A percentile compares a stretch with the other conserved stretches of the same genome.
Evolutionary conservation across 2,888 invertebrate species (phyloP).

Genomic region (Linyphia triangularis): DNA sequence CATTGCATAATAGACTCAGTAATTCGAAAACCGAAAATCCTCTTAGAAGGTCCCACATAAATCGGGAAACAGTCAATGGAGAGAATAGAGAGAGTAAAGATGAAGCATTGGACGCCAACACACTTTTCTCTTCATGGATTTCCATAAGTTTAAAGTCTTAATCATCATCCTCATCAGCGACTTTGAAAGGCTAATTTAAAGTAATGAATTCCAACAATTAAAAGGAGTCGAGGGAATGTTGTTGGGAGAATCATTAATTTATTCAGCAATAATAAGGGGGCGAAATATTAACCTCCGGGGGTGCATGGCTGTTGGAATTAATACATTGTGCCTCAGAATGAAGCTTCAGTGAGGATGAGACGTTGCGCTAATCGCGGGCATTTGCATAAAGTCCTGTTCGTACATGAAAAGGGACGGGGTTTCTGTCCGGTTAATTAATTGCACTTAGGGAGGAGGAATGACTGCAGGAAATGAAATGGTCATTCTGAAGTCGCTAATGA

Average conservation of each 20-base stretch:
- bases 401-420: conserved; percentile 53
- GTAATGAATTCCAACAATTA: conserved; percentile 65
- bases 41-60: background rate
- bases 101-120: background rate
- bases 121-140: background rate
- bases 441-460: conserved; percentile 37
- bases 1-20: background rate
- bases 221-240: conserved; percentile 33
- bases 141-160: background rate
- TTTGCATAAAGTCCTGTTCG: conserved; percentile 64
- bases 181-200: conserved; percentile 22
- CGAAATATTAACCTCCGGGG: conserved; percentile 55
- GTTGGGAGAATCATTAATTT: conserved; percentile 58
- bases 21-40: background rate
- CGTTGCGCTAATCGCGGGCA: conserved; percentile 50
- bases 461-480: conserved; percentile 59
- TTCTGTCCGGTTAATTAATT: conserved; percentile 62
- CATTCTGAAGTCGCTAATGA: conserved; percentile 63
- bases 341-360: conserved; percentile 28
- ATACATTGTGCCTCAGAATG: conserved; percentile 38
- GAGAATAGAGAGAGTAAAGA: too few species aligned
- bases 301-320: conserved; percentile 43
- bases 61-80: background rate
- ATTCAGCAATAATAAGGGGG: conserved; percentile 59
- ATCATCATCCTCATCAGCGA: conserved; percentile 3